A percentile compares a stretch with the other conserved stretches of the same genome.
Conservation (phyloP, 2,113 vertebrate genomes). For the Todiramphus chloris region DNA sequence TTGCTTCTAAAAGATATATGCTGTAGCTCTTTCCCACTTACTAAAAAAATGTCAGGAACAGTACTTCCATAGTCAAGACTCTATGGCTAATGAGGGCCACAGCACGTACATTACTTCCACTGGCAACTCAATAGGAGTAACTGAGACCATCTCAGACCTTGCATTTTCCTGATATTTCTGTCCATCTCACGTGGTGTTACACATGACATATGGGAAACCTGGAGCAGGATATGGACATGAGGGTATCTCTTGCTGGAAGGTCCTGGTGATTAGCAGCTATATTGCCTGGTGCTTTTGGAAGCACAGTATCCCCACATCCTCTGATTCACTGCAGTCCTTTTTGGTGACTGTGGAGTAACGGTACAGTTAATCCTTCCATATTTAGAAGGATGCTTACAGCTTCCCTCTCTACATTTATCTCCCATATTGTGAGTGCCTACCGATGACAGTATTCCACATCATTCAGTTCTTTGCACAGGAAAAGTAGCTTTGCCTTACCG, state of each 20-base stretch:
- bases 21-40: not conserved
- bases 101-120: not conserved
- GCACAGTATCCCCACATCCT: not conserved
- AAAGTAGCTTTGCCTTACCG: not conserved
- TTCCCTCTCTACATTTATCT: slow-evolving; percentile 15
- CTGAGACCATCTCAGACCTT: not conserved
- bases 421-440: not conserved
- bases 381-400: not conserved
- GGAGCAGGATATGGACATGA: not conserved
- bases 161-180: not conserved
- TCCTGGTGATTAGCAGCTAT: not conserved
- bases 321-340: not conserved
- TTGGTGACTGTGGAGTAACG: not conserved
- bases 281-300: not conserved
- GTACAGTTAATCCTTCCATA: not conserved
- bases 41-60: not conserved
- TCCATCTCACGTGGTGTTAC: not conserved
- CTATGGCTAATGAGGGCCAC: not conserved
- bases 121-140: not conserved
- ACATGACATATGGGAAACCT: not conserved
- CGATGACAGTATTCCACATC: not conserved
- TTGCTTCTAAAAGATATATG: not conserved
- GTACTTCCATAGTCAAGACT: not conserved
- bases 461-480: not conserved
- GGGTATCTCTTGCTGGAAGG: not conserved